Percentiles rank a stretch among this genome's conserved stretches.
Evolutionary conservation across 2,113 vertebrate genomes (phyloP).

Genomic region (Phyllostomus hastatus): DNA sequence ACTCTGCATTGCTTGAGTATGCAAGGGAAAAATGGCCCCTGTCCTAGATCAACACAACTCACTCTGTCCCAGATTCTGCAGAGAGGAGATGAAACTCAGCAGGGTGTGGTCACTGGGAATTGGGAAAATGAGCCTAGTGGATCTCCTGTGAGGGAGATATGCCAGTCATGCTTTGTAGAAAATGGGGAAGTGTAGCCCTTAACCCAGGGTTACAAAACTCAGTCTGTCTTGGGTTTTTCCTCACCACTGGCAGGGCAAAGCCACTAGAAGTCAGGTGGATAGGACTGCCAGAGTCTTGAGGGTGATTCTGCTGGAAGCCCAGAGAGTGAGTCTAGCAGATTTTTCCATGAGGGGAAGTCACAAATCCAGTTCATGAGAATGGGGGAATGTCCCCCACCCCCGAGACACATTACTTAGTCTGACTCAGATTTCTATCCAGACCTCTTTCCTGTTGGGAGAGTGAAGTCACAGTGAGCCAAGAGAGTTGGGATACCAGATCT

Average conservation of each 20-base stretch:
- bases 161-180: not conserved
- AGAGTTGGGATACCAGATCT: no score
- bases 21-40: no score
- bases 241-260: not conserved
- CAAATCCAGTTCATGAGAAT: not conserved
- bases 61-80: no score
- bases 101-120: not conserved
- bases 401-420: not conserved
- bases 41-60: no score
- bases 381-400: not conserved
- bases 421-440: no score
- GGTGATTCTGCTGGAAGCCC: no score
- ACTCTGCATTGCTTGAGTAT: no score
- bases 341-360: not conserved
- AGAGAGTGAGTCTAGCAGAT: not conserved
- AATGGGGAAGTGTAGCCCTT: not conserved
- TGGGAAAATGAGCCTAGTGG: not conserved
- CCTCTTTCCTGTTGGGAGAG: no score
- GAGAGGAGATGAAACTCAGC: no score
- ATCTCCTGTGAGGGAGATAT: not conserved
- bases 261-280: not conserved
- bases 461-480: no score
- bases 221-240: not conserved
- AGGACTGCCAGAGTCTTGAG: no score
- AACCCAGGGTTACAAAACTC: not conserved